A percentile compares a stretch with the other conserved stretches of the same genome.
Evolutionary conservation across 2,888 invertebrate species (phyloP).

Genomic region (Macaria notata): DNA sequence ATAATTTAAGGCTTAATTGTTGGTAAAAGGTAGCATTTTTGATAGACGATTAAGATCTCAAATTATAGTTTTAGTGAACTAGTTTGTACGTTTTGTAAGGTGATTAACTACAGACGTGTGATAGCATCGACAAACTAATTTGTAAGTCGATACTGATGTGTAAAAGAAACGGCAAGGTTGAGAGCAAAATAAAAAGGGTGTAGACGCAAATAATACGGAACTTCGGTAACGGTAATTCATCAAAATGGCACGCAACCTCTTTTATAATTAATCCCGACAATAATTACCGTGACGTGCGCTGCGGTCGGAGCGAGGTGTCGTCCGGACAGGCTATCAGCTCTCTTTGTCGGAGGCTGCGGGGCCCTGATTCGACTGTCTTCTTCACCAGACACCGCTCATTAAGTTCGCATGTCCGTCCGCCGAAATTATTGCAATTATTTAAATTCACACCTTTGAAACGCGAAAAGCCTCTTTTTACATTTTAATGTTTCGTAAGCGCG

Average conservation of each 20-base stretch:
- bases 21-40: conserved; percentile 19
- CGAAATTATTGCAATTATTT: conserved; percentile 81
- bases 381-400: conserved; percentile 69
- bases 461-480: conserved; percentile 76
- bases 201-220: conserved; percentile 4
- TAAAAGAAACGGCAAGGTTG: too few relatives aligned
- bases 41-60: conserved; percentile 17
- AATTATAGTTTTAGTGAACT: conserved; percentile 15
- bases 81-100: neutral
- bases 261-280: conserved; percentile 37
- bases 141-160: too few relatives aligned
- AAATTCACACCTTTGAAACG: conserved; percentile 80
- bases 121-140: neutral
- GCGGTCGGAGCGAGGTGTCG: conserved; percentile 31
- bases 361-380: conserved; percentile 56
- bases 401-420: conserved; percentile 74
- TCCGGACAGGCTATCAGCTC: conserved; percentile 34
- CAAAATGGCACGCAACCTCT: conserved; percentile 32
- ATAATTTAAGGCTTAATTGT: conserved; percentile 30
- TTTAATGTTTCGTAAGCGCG: conserved; percentile 78
- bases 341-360: conserved; percentile 49
- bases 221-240: conserved; percentile 31
- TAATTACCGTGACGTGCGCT: conserved; percentile 35
- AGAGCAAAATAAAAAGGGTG: too few relatives aligned
- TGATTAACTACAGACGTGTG: neutral